Evolutionary conservation across 2,797 vertebrate genomes (phyloP), one percentile per base, ranked within the genome.

Genomic region (Coregonus sp.): DNA sequence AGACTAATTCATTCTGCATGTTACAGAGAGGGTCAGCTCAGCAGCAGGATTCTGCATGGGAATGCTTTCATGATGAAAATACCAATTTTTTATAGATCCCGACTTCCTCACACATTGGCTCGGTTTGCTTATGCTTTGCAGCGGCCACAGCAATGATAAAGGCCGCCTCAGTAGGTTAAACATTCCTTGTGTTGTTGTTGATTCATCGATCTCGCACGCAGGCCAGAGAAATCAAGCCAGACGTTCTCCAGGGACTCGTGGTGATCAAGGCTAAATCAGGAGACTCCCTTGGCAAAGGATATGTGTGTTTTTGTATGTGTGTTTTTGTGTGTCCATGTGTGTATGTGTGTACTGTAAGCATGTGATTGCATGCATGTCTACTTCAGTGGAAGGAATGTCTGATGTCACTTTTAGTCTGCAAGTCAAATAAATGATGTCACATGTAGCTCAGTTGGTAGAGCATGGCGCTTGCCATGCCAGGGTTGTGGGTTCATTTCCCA

Each of bases 161-260:
- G 77, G 83, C 72, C 9, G 66, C 80, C 51, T 29, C 78, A 78
- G 82, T 84, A 81, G 85, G 88, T 87, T 86, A 68, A 75, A 87
- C 85, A 84, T 90, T 87, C 89, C 90, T 87, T 81, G 81, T 78
- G 81, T 86, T 90, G 90, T 89, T 89, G 87, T 90, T 89, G 86
- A 90, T 78, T 83, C 87, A 89, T 91, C 56, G 82, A 91, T 91
- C 89, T 70, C 12, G 76, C 82, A 67, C 83, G 72, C 81, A 77
- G 84, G 76, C 80, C 78, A 63, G 72, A 82, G 88, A 87, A 89
- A 89, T 87, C 90, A 87, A 84, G 72, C 81, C 68, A 73, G 70
- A 61, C 20, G 59, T 14, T 75, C 82, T 56, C 29, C 79, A 25
- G 74, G 82, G 82, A 84, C 76, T 0, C 15, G 11, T 16, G 61